Evolutionary conservation across 2,888 invertebrate genomes (phyloP).

Genomic region (Dicranocentrus wangi): DNA sequence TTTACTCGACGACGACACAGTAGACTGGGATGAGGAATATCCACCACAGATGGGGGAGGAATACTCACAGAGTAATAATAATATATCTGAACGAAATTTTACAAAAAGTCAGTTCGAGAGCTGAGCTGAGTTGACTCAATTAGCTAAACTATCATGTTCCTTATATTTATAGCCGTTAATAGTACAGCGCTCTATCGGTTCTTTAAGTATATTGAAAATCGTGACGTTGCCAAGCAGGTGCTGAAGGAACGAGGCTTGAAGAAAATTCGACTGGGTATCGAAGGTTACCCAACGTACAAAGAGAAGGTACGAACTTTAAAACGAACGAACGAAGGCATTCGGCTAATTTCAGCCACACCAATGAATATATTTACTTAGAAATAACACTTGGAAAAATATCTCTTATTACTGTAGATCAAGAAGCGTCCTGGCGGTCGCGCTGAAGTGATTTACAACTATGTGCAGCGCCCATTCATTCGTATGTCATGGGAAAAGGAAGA

Average conservation of each 20-base stretch:
- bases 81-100: too few relatives aligned
- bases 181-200: slow-evolving; percentile 97
- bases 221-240: slow-evolving; percentile 99
- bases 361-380: too few relatives aligned
- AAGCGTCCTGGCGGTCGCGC: slow-evolving; percentile 94
- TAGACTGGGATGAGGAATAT: slow-evolving; percentile 99
- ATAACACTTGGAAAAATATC: too few relatives aligned
- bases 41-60: slow-evolving; percentile 99
- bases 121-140: too few relatives aligned
- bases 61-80: slow-evolving; percentile 93
- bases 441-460: slow-evolving; percentile 99
- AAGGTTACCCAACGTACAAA: slow-evolving; percentile 99
- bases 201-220: slow-evolving; percentile 99
- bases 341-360: too few relatives aligned
- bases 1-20: slow-evolving; percentile 93
- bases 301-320: slow-evolving; percentile 84
- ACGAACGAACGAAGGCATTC: too few relatives aligned
- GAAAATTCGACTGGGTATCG: slow-evolving; percentile 98
- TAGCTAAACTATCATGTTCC: too few relatives aligned
- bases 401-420: too few relatives aligned
- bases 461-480: slow-evolving; percentile 98
- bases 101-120: too few relatives aligned
- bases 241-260: slow-evolving; percentile 98
- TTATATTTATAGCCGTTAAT: slow-evolving; percentile 89
- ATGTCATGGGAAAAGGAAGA: slow-evolving; percentile 99